Percentiles rank a stretch among this genome's conserved stretches.
Evolutionary conservation across 2,797 vertebrate genomes (phyloP).

Genomic region (Caiman crocodilus): DNA sequence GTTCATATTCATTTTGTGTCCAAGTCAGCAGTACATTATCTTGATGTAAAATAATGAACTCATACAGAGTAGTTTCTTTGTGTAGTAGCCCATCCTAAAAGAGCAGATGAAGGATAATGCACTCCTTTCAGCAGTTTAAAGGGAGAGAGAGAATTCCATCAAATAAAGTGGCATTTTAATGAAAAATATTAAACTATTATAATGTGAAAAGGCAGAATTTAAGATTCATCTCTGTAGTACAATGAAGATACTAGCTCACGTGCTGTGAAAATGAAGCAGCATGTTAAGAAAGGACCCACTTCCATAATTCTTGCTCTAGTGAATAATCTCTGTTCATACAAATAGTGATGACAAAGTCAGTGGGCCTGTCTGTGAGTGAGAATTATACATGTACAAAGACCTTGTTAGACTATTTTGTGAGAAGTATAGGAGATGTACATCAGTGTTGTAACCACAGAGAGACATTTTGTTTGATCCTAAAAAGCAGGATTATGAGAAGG

Average conservation of each 20-base stretch:
- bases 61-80: accelerated
- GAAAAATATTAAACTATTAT: not conserved
- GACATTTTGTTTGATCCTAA: not conserved
- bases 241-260: not conserved
- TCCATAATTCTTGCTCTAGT: accelerated
- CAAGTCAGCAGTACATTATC: not conserved
- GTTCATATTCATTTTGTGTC: not conserved
- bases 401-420: not conserved
- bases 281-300: accelerated
- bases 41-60: not conserved
- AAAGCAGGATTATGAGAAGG: not conserved
- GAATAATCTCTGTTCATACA: not conserved
- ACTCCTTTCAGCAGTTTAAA: not conserved
- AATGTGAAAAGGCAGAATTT: not conserved
- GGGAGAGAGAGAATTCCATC: not conserved
- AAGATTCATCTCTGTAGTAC: not conserved
- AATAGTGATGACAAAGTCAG: not conserved
- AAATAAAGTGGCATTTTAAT: not conserved
- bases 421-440: not conserved
- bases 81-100: not conserved
- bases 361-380: not conserved
- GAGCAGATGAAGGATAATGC: not conserved
- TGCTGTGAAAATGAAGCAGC: not conserved
- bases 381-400: not conserved
- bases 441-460: accelerated